Evolutionary conservation across 2,888 invertebrate genomes (phyloP).

Genomic region (Hemistola chrysoprasaria): DNA sequence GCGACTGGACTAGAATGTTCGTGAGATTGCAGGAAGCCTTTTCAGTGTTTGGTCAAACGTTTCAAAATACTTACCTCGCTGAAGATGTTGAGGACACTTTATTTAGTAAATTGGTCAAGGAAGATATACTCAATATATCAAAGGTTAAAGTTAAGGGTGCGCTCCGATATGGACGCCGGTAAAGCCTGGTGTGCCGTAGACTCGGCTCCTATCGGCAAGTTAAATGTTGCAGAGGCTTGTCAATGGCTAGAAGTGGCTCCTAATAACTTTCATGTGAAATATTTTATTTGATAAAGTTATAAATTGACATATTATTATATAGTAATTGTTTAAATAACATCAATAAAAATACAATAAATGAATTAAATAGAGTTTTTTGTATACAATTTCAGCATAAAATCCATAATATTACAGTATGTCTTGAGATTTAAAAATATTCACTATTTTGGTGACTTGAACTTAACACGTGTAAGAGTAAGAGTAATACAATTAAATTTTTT

Average conservation of each 20-base stretch:
- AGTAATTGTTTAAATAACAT: too few relatives aligned
- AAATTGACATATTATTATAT: too few relatives aligned
- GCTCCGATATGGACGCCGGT: conserved; percentile 67
- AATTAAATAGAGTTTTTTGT: too few relatives aligned
- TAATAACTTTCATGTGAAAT: not conserved
- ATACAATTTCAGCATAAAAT: too few relatives aligned
- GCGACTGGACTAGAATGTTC: conserved; percentile 57
- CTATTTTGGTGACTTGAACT: too few relatives aligned
- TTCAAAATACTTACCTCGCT: conserved; percentile 45
- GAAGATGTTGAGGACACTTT: conserved; percentile 33
- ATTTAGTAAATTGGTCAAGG: too few relatives aligned
- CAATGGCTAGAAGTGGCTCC: conserved; percentile 51
- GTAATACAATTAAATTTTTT: too few relatives aligned
- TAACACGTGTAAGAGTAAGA: too few relatives aligned
- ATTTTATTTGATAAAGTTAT: too few relatives aligned
- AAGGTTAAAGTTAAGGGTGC: conserved; percentile 42
- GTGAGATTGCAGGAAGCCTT: conserved; percentile 50
- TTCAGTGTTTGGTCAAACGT: conserved; percentile 42
- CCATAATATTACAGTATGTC: too few relatives aligned
- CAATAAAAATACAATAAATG: too few relatives aligned
- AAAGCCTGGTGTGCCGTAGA: conserved; percentile 66
- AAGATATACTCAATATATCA: conserved; percentile 15
- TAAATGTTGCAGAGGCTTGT: conserved; percentile 52
- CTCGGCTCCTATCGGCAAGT: conserved; percentile 69
- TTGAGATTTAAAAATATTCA: too few relatives aligned